These are phyloP conservation scores for Lasioglossum malachurum DNA, from an alignment of 2,888 invertebrate species.

Conservation along the genomic window DNA sequence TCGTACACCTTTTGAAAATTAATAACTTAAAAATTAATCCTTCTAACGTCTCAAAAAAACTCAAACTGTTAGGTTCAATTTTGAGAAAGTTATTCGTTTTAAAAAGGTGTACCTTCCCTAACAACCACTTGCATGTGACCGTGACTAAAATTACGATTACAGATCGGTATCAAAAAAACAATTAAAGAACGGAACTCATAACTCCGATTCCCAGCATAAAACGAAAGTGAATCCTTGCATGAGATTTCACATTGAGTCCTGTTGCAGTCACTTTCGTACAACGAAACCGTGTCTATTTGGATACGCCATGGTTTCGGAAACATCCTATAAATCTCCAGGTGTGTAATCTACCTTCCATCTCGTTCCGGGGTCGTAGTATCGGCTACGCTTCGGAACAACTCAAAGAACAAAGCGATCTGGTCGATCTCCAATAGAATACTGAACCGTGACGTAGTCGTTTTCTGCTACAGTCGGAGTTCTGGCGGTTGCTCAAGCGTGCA, in stretches of 20 bases:
- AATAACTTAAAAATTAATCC: too few species aligned
- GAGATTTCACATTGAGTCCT: background rate
- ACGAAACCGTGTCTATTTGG: background rate
- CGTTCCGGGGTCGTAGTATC: background rate
- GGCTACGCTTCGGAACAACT: background rate
- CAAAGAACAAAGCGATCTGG: constrained; percentile 8
- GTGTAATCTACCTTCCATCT: background rate
- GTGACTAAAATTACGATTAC: background rate
- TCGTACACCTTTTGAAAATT: too few species aligned
- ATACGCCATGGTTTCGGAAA: background rate
- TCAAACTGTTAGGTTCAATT: too few species aligned
- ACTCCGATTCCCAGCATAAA: background rate
- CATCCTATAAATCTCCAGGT: background rate
- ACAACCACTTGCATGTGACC: background rate
- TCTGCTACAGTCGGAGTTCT: constrained; percentile 1
- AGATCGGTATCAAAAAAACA: background rate
- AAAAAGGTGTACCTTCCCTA: background rate
- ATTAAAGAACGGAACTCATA: background rate
- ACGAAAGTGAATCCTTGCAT: background rate
- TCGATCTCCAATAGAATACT: background rate
- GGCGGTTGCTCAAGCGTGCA: constrained; percentile 35
- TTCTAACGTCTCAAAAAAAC: too few species aligned
- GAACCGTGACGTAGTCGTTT: constrained; percentile 25
- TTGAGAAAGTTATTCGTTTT: too few species aligned
- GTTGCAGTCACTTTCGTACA: background rate